These are phyloP conservation scores for Anguilla obscura DNA, from an alignment of 2,797 vertebrate genomes.

Conservation along the genomic window DNA sequence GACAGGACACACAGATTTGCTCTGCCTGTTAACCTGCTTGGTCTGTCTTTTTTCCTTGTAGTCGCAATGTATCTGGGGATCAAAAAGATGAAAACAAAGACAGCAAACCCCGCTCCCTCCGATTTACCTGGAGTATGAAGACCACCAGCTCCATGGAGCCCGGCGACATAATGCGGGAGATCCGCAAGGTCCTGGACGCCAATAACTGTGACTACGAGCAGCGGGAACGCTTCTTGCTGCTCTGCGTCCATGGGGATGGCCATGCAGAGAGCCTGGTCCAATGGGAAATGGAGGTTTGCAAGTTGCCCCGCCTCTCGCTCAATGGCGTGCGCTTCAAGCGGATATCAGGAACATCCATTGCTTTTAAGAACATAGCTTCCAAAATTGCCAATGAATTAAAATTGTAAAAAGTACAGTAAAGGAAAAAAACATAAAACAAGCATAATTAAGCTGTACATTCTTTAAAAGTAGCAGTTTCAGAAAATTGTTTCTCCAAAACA, in stretches of 20 bases:
- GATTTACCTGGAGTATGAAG: conserved; percentile 93
- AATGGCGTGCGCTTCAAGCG: conserved; percentile 89
- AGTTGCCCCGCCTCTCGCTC: conserved; percentile 88
- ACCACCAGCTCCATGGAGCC: conserved; percentile 90
- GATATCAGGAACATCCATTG: conserved; percentile 89
- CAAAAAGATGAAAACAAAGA: conserved; percentile 92
- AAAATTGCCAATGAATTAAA: conserved; percentile 92
- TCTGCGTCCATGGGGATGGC: conserved; percentile 85
- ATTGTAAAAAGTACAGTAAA: conserved; percentile 76
- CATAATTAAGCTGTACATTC: conserved; percentile 91
- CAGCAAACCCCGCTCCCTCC: conserved; percentile 83
- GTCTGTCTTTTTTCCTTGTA: conserved; percentile 57
- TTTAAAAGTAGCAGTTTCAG: conserved; percentile 83
- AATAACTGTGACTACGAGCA: conserved; percentile 90
- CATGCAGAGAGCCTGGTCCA: conserved; percentile 82
- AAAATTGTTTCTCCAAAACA: conserved; percentile 77
- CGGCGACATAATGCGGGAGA: conserved; percentile 86
- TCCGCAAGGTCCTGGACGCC: conserved; percentile 84
- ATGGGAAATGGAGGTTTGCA: conserved; percentile 93
- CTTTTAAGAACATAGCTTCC: conserved; percentile 93
- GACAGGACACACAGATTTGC: neutral
- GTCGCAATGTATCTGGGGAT: conserved; percentile 92
- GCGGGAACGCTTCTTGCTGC: conserved; percentile 84
- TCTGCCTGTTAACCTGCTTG: neutral
- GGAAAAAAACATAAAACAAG: conserved; percentile 45